Evolutionary conservation across 1,140 invertebrate species (phyloP), one percentile per base, ranked within the genome.

Genomic region (Rhopalosiphum maidis): DNA sequence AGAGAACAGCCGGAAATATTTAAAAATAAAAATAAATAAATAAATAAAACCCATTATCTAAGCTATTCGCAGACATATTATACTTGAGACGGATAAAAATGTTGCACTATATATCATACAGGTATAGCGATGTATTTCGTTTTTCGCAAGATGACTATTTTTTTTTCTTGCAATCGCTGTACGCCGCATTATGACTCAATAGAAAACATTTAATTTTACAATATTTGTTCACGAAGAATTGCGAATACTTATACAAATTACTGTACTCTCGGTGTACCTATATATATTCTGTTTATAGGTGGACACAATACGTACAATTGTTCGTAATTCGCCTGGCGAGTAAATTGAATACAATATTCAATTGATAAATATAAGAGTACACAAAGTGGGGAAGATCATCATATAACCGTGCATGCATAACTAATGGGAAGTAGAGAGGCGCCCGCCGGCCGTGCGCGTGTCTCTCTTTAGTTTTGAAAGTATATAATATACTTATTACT

Each of bases 11-110:
- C 35, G 88, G 51, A 89, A 89, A 89, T 54, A 41, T 35, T 23
- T 55, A 37, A n/a, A 48, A 87, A 89, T 43, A 43, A 43, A 43
- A 43, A 51, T 51, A 51, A 51, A 46, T 46, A 46, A 41, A 85
- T 23, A 48, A 51, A 35, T 54, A 89, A 37, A 89, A 89, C 51
- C 25, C 51, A 89, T 89, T 41, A 68, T n/a, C 60, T n/a, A 89
- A 55, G 43, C 86, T n/a, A 35, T 46, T 25, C 30, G 11, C 30
- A n/a, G 37, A 43, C 41, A 25, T 51, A 43, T 46, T 46, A 43
- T 86, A 25, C 83, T 85, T 5, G 41, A 43, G 83, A 86, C 85
- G 30, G n/a, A n/a, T n/a, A n/a, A 68, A 68, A 68, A 68, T 68
- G n/a, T 68, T 68, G 30, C 60, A 18, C 60, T n/a, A n/a, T 68